Evolutionary conservation across 30 jellyfish, hydroid and myxozoan genomes (phyloP).

Genomic region (Turritopsis dohrnii): DNA sequence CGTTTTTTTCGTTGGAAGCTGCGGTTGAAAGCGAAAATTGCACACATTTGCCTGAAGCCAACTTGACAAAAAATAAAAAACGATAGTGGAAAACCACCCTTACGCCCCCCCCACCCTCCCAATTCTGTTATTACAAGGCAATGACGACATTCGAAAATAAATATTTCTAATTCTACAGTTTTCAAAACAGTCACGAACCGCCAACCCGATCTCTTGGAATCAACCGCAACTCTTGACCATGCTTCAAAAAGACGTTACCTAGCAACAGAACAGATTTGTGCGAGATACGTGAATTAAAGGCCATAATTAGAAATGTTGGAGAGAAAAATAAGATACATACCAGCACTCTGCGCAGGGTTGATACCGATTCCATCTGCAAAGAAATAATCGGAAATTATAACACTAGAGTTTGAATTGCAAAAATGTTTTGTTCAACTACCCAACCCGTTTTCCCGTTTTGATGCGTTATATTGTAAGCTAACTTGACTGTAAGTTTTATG

Average conservation of each 20-base stretch:
- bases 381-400: not conserved
- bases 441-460: no score
- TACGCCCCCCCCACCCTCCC: not conserved
- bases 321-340: constrained; percentile 27
- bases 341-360: constrained; percentile 98
- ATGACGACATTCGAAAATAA: constrained; percentile 1
- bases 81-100: not conserved
- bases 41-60: no score
- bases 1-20: no score
- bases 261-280: not conserved
- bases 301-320: not conserved
- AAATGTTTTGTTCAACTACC: no score
- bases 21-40: no score
- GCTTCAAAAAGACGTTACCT: constrained; percentile 95
- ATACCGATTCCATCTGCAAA: constrained; percentile 95
- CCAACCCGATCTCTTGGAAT: constrained; percentile 99
- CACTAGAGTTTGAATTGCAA: not conserved
- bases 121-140: not conserved
- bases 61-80: no score
- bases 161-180: constrained; percentile 18
- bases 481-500: no score
- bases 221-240: constrained; percentile 90
- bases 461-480: no score
- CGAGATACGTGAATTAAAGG: not conserved
- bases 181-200: not conserved